A percentile compares a stretch with the other conserved stretches of the same genome.
These are phyloP conservation scores for Prinia subflava DNA, from an alignment of 2,113 vertebrate genomes.

Conservation along the genomic window DNA sequence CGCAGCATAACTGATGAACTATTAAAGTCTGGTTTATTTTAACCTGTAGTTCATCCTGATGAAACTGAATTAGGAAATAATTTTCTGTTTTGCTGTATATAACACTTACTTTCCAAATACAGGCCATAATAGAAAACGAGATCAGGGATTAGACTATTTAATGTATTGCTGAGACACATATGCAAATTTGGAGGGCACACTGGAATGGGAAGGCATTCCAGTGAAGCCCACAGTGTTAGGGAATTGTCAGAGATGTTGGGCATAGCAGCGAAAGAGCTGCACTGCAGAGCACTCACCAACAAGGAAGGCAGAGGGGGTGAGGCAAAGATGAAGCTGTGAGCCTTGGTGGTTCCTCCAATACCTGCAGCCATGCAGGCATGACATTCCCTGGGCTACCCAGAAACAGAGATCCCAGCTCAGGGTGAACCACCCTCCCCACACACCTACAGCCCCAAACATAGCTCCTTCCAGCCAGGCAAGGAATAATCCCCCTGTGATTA, in stretches of 20 bases:
- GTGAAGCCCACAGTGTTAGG: rapidly evolving
- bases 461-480: neutral
- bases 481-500: neutral
- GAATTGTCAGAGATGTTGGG: neutral
- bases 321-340: neutral
- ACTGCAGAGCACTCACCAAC: neutral
- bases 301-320: neutral
- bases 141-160: neutral
- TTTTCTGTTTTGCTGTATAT: conserved; percentile 20
- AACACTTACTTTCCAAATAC: neutral
- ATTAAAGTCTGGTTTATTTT: conserved; percentile 8
- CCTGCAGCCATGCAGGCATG: neutral
- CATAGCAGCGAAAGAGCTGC: neutral
- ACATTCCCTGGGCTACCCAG: neutral
- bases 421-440: neutral
- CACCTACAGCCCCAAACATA: neutral
- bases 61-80: neutral
- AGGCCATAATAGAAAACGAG: neutral
- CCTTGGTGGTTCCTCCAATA: neutral
- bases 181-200: neutral
- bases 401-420: neutral
- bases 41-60: neutral
- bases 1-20: neutral
- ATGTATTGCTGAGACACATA: neutral
- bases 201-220: neutral